phyloP scores from a whole-genome alignment of 2,797 vertebrate genomes.

The Pseudochromis fuscus region DNA sequence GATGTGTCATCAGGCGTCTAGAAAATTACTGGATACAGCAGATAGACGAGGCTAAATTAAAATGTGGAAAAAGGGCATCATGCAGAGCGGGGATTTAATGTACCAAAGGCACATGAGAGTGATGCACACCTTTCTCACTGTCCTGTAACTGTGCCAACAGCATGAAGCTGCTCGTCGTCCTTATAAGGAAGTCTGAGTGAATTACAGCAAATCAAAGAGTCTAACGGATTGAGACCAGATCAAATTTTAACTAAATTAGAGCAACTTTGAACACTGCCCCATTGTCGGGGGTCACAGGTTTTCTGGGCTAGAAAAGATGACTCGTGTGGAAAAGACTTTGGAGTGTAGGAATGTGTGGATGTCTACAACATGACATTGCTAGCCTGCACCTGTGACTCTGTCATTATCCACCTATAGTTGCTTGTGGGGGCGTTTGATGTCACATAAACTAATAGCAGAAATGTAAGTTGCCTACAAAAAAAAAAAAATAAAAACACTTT shows the following conservation, averaged over 20 bases:
- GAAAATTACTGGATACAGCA: slow-evolving; percentile 71
- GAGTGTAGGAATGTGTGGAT: slow-evolving; percentile 35
- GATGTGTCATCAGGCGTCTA: slow-evolving; percentile 72
- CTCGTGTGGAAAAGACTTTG: too few species aligned
- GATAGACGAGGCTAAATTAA: slow-evolving; percentile 72
- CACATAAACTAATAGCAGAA: slow-evolving; percentile 31
- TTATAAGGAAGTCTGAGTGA: slow-evolving; percentile 62
- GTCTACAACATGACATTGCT: slow-evolving; percentile 16
- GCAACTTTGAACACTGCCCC: slow-evolving; percentile 53
- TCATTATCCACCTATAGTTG: slow-evolving; percentile 39
- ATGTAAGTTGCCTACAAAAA: slow-evolving; percentile 28
- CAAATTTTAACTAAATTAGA: slow-evolving; percentile 54
- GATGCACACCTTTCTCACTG: slow-evolving; percentile 55
- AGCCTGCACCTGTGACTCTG: slow-evolving; percentile 49
- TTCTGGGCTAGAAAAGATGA: slow-evolving; percentile 47
- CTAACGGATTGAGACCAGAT: slow-evolving; percentile 63
- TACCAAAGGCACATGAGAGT: slow-evolving; percentile 61
- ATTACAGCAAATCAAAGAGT: slow-evolving; percentile 71
- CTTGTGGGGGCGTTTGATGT: slow-evolving; percentile 49
- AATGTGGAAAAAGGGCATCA: slow-evolving; percentile 64
- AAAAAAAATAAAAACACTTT: slow-evolving; percentile 2
- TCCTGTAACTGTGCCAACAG: slow-evolving; percentile 58
- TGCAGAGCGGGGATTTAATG: slow-evolving; percentile 61
- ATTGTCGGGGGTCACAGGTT: slow-evolving; percentile 54
- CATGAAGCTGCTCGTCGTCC: slow-evolving; percentile 45